Evolutionary conservation across 64 coral and sea anemone species (phyloP), one percentile per base, ranked within the genome.

Genomic region (Porites lutea): DNA sequence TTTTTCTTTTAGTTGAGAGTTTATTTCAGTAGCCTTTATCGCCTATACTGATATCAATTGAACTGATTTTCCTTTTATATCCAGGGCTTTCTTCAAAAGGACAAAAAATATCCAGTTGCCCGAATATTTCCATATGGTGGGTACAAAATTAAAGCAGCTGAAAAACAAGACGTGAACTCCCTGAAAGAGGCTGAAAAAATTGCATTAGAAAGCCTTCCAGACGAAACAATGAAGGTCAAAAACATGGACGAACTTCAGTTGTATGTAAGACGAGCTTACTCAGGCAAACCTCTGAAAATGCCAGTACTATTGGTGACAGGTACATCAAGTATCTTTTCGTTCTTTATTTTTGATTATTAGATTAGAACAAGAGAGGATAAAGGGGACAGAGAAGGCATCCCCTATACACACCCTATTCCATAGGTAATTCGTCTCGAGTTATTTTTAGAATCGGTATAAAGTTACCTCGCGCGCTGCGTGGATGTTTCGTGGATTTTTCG

Each of bases 81-180:
- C 45, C 13, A 93, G 87, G 94, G 93, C 10, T 95, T 98, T 52
- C 88, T 95, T 18, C 72, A 79, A 23, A 88, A 79, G 16, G 57
- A 76, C 65, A 89, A 83, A 23, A 54, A 83, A 52, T 93, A 86
- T 20, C 67, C 82, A 10, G 75, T 87, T 6, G 93, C 93, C 5
- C 93, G 90, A 2, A 93, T 98, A 44, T 98, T 82, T 65, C 96
- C 96, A 8, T 93, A 95, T 46, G 93, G 96, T 51, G 96, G 96
- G 21, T 89, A 81, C 55, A 98, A 95, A 49, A 89, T 98, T 16
- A 98, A 98, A 75, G 52, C 64, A 59, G 87, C 93, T 23, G 91
- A 68, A 0, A 83, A 89, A 74, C 79, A 90, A 65, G 93, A 98
- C 16, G 72, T 93, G 11, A 82, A 78, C 18, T 82, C 86, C 14